Evolutionary conservation across 2,113 vertebrate species (phyloP).

Genomic region (Charina bottae): DNA sequence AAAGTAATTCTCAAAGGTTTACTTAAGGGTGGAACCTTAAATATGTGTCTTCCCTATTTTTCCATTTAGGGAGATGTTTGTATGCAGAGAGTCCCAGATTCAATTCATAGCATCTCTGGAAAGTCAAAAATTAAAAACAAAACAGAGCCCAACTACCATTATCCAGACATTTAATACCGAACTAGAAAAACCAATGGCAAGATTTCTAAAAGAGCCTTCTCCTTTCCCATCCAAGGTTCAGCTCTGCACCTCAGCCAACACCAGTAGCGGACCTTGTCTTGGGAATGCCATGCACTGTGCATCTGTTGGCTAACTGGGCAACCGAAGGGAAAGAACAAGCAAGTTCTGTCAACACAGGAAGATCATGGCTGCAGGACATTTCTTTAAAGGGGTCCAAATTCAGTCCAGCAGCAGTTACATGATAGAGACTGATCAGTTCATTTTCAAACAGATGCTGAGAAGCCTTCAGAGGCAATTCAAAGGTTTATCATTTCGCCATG

Average conservation of each 20-base stretch:
- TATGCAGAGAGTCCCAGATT: background rate
- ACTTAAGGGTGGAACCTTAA: background rate
- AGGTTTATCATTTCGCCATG: background rate
- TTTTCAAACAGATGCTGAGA: background rate
- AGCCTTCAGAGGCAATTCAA: background rate
- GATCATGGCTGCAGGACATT: background rate
- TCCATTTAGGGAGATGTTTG: background rate
- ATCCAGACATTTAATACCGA: no score
- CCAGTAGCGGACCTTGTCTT: background rate
- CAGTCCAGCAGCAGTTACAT: background rate
- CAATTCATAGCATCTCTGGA: background rate
- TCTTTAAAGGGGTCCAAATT: fast-evolving
- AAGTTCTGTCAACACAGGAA: no score
- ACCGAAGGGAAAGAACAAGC: background rate
- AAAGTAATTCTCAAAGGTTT: background rate
- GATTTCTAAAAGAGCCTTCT: background rate
- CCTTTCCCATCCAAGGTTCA: background rate
- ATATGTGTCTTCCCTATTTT: no score
- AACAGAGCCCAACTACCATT: background rate
- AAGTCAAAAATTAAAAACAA: background rate
- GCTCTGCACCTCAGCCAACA: background rate
- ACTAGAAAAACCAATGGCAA: background rate
- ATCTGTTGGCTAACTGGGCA: background rate
- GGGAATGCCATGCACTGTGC: background rate
- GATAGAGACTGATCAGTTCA: background rate